phyloP scores from a whole-genome alignment of 2,113 vertebrate species.

The Pampusana beccarii region DNA sequence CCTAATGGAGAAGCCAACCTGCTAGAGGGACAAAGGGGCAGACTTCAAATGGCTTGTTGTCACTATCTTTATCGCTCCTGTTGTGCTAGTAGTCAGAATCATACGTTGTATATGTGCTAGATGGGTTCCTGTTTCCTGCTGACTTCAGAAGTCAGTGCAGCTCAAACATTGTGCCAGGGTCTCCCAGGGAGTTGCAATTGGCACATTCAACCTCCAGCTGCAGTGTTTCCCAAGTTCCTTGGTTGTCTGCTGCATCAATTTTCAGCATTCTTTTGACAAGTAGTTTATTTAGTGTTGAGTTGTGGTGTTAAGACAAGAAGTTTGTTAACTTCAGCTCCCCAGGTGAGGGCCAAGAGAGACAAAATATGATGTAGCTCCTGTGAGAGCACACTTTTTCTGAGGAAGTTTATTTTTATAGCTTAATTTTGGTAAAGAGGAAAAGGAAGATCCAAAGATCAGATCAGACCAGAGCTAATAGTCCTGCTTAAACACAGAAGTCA shows the following conservation, averaged over 20 bases:
- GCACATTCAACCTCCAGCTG: neutral
- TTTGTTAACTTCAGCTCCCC: neutral
- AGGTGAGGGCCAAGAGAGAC: neutral
- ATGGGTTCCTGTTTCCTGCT: neutral
- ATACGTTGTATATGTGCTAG: rapidly evolving
- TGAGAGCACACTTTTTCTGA: neutral
- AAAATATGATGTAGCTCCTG: neutral
- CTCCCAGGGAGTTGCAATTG: neutral
- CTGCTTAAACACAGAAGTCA: neutral
- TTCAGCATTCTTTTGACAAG: neutral
- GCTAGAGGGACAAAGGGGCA: neutral
- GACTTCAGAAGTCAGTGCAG: neutral
- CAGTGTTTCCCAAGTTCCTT: neutral
- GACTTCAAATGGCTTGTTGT: neutral
- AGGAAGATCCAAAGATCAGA: neutral
- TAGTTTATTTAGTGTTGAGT: neutral
- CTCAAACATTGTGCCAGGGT: neutral
- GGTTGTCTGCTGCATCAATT: neutral
- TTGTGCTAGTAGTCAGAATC: neutral
- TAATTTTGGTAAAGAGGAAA: neutral
- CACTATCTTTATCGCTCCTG: neutral
- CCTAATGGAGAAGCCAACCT: neutral
- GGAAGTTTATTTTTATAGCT: neutral
- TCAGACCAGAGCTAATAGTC: neutral
- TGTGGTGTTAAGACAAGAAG: neutral